Conservation (phyloP, 2,797 vertebrate species). For the Syndactyla subalaris region DNA sequence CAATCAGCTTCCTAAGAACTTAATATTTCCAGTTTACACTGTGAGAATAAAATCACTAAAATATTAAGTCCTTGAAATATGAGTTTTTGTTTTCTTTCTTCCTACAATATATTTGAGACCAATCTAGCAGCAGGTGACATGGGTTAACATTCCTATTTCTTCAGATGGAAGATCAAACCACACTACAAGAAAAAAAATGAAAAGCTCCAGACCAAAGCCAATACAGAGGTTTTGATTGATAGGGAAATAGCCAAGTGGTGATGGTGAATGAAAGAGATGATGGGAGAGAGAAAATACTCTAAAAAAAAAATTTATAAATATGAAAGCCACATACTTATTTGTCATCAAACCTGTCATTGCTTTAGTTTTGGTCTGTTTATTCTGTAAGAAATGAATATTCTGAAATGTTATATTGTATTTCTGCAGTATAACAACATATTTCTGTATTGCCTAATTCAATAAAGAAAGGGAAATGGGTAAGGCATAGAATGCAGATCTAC, state of each 20-base stretch:
- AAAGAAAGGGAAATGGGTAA: neutral
- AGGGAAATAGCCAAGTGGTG: neutral
- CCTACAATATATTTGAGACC: neutral
- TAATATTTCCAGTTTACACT: neutral
- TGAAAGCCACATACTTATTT: neutral
- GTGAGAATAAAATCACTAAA: neutral
- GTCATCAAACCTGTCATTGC: neutral
- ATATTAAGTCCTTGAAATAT: conserved; percentile 11
- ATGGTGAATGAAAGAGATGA: neutral
- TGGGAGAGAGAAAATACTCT: neutral
- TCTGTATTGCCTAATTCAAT: neutral
- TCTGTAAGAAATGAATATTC: neutral
- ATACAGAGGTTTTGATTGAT: neutral
- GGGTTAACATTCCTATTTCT: neutral
- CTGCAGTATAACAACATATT: neutral
- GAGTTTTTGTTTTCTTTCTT: neutral
- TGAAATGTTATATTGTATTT: neutral
- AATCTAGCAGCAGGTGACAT: neutral
- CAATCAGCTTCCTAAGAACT: neutral
- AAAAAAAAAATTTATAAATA: neutral
- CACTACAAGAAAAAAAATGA: neutral
- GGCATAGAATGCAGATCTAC: neutral
- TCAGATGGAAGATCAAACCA: neutral
- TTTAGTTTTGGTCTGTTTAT: neutral
- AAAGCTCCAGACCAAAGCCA: neutral